These are phyloP conservation scores for Clarias platycephalus DNA, from an alignment of 2,797 vertebrate species.

Conservation along the genomic window DNA sequence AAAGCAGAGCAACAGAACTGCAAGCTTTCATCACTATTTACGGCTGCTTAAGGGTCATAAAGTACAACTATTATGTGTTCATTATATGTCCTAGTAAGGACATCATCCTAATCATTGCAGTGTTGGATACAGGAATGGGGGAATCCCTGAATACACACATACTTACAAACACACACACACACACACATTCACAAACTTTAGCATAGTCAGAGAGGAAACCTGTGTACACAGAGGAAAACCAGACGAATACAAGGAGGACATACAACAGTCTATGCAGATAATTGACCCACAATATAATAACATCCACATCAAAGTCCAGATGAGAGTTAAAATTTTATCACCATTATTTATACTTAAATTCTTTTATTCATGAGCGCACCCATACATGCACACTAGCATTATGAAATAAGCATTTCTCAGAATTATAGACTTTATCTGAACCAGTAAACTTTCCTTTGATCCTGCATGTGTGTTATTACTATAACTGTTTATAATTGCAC, in stretches of 20 bases:
- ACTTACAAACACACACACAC: too few species aligned
- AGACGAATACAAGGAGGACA: not conserved
- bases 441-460: not conserved
- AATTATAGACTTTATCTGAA: not conserved
- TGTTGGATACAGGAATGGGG: not conserved
- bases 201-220: not conserved
- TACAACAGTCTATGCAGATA: too few species aligned
- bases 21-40: not conserved
- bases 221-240: not conserved
- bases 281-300: not conserved
- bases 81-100: not conserved
- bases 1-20: not conserved
- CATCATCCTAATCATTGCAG: not conserved
- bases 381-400: not conserved
- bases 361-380: not conserved
- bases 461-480: not conserved
- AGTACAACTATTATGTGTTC: not conserved
- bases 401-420: not conserved
- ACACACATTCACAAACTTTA: not conserved
- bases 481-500: constrained; percentile 13
- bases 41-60: not conserved
- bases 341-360: not conserved
- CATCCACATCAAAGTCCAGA: not conserved
- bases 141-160: not conserved
- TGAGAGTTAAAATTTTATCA: not conserved